Conservation (phyloP, 2,888 invertebrate genomes). For the Pristionchus arcanus region DNA sequence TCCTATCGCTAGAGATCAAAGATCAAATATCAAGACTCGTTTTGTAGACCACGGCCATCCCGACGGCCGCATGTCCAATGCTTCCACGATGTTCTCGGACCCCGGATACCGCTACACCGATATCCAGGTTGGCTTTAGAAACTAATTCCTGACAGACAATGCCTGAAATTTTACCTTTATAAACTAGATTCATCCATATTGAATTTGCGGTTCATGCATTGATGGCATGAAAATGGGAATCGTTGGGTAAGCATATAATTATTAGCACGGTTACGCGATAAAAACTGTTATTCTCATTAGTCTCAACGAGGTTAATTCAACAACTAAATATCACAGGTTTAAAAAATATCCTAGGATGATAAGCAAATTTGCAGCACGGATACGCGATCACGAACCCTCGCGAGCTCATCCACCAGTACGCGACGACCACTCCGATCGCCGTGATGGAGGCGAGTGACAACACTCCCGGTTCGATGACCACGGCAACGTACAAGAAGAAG, state of each 20-base stretch:
- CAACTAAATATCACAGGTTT: no score
- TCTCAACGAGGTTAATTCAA: no score
- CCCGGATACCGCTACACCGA: conserved; percentile 70
- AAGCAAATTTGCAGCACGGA: conserved; percentile 57
- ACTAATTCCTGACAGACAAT: no score
- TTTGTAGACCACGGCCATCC: conserved; percentile 54
- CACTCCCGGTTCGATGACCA: conserved; percentile 62
- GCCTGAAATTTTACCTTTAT: neutral
- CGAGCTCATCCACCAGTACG: conserved; percentile 78
- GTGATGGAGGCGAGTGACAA: conserved; percentile 67
- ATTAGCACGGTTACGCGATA: no score
- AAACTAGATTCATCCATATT: neutral
- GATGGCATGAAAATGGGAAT: no score
- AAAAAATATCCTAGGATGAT: no score
- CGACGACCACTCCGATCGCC: conserved; percentile 77
- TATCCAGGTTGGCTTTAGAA: conserved; percentile 57
- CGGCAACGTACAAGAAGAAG: conserved; percentile 64
- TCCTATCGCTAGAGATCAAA: neutral
- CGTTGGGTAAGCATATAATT: no score
- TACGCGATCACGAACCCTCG: conserved; percentile 78
- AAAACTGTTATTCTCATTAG: no score
- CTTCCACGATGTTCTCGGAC: conserved; percentile 68
- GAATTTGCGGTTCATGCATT: no score
- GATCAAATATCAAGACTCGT: neutral
- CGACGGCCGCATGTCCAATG: conserved; percentile 65